Conservation (phyloP, 2,797 vertebrate species). For the Rhabdophis nuchalis region DNA sequence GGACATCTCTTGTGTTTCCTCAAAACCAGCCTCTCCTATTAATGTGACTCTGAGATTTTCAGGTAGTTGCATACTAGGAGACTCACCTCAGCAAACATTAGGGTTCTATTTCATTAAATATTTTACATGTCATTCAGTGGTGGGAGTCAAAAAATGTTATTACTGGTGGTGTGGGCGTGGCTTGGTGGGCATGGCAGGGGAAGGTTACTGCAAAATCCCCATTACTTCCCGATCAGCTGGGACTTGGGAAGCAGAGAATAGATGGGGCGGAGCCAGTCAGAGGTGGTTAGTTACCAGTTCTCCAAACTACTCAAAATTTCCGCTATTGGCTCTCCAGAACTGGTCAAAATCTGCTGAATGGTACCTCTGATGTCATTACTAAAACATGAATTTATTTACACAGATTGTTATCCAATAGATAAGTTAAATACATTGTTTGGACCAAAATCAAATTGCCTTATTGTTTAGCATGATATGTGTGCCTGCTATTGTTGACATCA, state of each 20-base stretch:
- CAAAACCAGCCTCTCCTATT: background rate
- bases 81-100: background rate
- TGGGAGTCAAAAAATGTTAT: too few species aligned
- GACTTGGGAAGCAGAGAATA: too few species aligned
- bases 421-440: background rate
- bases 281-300: too few species aligned
- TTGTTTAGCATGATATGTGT: background rate
- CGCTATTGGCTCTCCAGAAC: too few species aligned
- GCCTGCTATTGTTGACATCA: background rate
- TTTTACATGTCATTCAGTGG: background rate
- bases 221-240: too few species aligned
- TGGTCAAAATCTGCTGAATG: too few species aligned
- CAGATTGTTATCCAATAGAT: background rate
- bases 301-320: too few species aligned
- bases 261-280: too few species aligned
- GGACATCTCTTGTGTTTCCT: background rate
- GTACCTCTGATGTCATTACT: background rate
- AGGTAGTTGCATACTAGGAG: background rate
- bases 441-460: background rate
- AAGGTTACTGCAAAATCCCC: too few species aligned
- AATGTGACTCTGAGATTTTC: background rate
- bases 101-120: background rate
- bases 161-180: too few species aligned
- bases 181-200: too few species aligned
- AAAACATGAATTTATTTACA: background rate